A percentile compares a stretch with the other conserved stretches of the same genome.
Conservation (phyloP, 1,140 invertebrate genomes). For the Danaus melanippus region DNA sequence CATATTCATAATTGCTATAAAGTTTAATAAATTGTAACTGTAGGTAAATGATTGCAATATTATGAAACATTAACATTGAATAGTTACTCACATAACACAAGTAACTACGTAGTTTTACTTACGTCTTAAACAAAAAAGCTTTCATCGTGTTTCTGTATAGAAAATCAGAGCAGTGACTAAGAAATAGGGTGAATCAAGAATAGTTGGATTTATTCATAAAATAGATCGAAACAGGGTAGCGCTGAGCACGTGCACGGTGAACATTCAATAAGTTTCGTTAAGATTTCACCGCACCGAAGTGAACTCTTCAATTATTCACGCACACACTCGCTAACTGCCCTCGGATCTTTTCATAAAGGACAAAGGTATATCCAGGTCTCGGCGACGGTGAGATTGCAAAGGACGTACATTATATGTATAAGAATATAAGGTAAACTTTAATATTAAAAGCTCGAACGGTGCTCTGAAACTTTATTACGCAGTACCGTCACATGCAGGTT, state of each 20-base stretch:
- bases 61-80: too few relatives aligned
- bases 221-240: too few relatives aligned
- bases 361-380: slow-evolving; percentile 60
- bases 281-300: slow-evolving; percentile 45
- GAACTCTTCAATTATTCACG: slow-evolving; percentile 62
- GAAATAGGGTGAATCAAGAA: too few relatives aligned
- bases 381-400: slow-evolving; percentile 61
- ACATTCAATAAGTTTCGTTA: slow-evolving; percentile 54
- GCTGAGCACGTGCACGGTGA: slow-evolving; percentile 32
- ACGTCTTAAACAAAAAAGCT: too few relatives aligned
- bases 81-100: too few relatives aligned
- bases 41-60: too few relatives aligned
- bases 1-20: too few relatives aligned
- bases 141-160: too few relatives aligned
- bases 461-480: slow-evolving; percentile 41
- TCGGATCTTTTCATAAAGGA: slow-evolving; percentile 57
- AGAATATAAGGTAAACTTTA: slow-evolving; percentile 46
- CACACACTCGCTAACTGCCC: slow-evolving; percentile 52
- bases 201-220: too few relatives aligned
- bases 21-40: too few relatives aligned
- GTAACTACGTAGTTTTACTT: too few relatives aligned
- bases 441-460: slow-evolving; percentile 41
- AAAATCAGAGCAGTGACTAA: too few relatives aligned
- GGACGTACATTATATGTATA: slow-evolving; percentile 42
- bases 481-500: slow-evolving; percentile 33